Percentiles rank a stretch among this genome's conserved stretches.
These are phyloP conservation scores for Manduca sexta DNA, from an alignment of 1,140 invertebrate genomes.

Conservation along the genomic window DNA sequence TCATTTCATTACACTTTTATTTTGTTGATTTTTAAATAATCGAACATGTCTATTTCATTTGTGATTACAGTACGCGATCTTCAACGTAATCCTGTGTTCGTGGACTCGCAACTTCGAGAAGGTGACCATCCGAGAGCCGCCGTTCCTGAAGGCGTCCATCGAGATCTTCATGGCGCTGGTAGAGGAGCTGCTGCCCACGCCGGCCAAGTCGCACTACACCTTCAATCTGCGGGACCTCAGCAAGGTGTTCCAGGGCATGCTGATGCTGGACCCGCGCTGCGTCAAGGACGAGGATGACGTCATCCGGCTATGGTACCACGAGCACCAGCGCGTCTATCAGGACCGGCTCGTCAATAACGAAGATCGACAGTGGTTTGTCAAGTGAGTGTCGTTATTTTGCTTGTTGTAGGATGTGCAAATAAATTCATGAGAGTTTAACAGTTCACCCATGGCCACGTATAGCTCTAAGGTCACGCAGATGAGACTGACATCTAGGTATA, in stretches of 20 bases:
- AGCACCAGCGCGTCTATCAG: conserved; percentile 91
- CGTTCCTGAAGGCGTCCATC: conserved; percentile 77
- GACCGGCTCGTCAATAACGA: conserved; percentile 86
- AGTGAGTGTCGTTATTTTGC: conserved; percentile 52
- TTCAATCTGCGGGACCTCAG: conserved; percentile 93
- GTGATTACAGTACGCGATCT: conserved; percentile 76
- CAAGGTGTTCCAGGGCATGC: conserved; percentile 88
- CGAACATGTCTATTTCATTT: not conserved
- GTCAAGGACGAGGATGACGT: conserved; percentile 80
- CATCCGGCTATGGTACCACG: conserved; percentile 90
- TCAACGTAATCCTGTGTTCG: conserved; percentile 78
- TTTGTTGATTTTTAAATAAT: too few relatives aligned
- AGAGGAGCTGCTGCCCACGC: conserved; percentile 84
- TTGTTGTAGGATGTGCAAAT: too few relatives aligned
- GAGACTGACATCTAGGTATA: too few relatives aligned
- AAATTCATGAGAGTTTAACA: too few relatives aligned
- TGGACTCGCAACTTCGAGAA: conserved; percentile 75
- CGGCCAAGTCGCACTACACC: conserved; percentile 93
- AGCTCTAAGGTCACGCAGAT: too few relatives aligned
- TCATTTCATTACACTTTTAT: too few relatives aligned
- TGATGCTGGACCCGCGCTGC: conserved; percentile 87
- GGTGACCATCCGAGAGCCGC: conserved; percentile 46
- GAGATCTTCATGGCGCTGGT: conserved; percentile 84
- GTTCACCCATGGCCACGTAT: too few relatives aligned
- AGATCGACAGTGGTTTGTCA: conserved; percentile 83